phyloP scores from a whole-genome alignment of 2,113 vertebrate genomes.

The Gambusia holbrooki region DNA sequence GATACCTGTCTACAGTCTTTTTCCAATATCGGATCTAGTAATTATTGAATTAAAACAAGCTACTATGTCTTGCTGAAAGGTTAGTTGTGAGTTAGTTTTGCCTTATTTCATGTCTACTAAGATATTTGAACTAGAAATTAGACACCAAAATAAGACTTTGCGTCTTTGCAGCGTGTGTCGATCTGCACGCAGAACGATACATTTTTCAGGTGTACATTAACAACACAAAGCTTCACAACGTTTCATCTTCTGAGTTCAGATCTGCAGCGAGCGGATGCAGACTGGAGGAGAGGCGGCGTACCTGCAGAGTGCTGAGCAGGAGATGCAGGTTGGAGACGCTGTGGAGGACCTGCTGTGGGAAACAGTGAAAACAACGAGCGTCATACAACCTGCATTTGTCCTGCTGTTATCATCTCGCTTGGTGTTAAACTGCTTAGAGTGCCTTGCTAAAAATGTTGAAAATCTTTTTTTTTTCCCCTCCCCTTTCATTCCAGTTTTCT shows the following conservation, averaged over 20 bases:
- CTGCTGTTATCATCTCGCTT: background rate
- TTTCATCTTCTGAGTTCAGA: slow-evolving; percentile 12
- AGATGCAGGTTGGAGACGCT: slow-evolving; percentile 89
- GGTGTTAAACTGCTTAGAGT: background rate
- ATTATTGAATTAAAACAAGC: too few species aligned
- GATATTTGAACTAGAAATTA: too few species aligned
- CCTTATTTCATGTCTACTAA: too few species aligned
- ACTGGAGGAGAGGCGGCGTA: slow-evolving; percentile 48
- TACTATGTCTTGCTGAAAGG: too few species aligned
- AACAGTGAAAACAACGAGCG: slow-evolving; percentile 27
- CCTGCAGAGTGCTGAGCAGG: slow-evolving; percentile 90
- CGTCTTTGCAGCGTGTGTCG: background rate
- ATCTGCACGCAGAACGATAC: background rate
- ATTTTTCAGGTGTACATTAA: background rate
- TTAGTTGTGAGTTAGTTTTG: too few species aligned
- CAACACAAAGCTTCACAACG: slow-evolving; percentile 2
- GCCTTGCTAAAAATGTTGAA: too few species aligned
- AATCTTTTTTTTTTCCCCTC: background rate
- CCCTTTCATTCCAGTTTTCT: background rate
- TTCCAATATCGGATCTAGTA: too few species aligned
- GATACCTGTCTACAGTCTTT: too few species aligned
- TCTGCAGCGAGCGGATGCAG: background rate
- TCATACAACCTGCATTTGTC: slow-evolving; percentile 1
- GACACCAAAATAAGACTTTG: too few species aligned
- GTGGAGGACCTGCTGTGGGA: slow-evolving; percentile 86